Conservation (phyloP, 2,888 invertebrate genomes). For the Cyrtodaria siliqua region DNA sequence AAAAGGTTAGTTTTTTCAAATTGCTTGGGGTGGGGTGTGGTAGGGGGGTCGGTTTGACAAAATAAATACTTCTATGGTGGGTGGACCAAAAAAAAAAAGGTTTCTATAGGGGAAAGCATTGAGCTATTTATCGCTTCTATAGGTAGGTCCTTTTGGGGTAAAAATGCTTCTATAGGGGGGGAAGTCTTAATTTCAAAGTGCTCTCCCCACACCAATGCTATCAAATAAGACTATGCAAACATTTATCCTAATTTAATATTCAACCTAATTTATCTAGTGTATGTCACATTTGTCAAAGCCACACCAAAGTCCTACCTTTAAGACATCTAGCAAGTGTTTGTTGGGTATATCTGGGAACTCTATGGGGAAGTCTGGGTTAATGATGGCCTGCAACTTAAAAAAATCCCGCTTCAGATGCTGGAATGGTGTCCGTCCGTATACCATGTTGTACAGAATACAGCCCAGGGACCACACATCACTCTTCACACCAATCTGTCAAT, state of each 20-base stretch:
- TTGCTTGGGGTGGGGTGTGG: too few species aligned
- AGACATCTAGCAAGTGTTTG: constrained; percentile 83
- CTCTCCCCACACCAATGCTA: background rate
- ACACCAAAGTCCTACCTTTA: constrained; percentile 83
- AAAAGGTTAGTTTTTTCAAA: too few species aligned
- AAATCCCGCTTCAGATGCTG: constrained; percentile 91
- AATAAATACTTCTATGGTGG: too few species aligned
- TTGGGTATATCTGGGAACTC: constrained; percentile 89
- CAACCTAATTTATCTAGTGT: too few species aligned
- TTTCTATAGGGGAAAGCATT: too few species aligned
- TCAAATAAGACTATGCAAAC: background rate
- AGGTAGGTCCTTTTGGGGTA: too few species aligned
- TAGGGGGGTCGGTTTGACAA: too few species aligned
- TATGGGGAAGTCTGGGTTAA: constrained; percentile 91
- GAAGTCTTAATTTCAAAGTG: too few species aligned
- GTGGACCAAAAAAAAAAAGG: too few species aligned
- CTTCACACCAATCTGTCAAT: constrained; percentile 92
- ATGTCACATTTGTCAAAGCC: too few species aligned
- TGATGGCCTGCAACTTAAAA: constrained; percentile 92
- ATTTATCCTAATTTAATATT: too few species aligned
- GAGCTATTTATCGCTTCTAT: too few species aligned
- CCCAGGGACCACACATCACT: constrained; percentile 99
- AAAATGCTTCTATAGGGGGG: background rate
- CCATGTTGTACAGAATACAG: constrained; percentile 96
- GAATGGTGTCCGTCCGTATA: constrained; percentile 96